These are phyloP conservation scores for Drosophila nigricruria DNA, from an alignment of 2,888 invertebrate genomes.

Conservation along the genomic window DNA sequence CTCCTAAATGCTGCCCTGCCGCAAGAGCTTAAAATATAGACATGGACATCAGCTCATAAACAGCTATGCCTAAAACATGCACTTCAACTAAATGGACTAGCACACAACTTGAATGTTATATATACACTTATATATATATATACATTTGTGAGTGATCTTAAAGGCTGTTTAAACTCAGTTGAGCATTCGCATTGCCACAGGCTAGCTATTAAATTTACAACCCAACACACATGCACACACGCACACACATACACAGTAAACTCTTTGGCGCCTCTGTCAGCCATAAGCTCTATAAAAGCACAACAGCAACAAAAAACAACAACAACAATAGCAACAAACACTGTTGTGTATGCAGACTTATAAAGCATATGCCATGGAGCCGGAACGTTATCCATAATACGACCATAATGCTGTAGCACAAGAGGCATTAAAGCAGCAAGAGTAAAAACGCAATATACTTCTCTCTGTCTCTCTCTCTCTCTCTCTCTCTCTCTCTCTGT, in stretches of 20 bases:
- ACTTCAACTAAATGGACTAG: constrained; percentile 26
- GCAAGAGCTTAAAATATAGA: constrained; percentile 13
- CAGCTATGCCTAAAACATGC: constrained; percentile 27
- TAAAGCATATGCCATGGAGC: constrained; percentile 50
- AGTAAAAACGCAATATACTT: constrained; percentile 40
- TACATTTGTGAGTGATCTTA: constrained; percentile 13
- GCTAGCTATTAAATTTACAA: constrained; percentile 48
- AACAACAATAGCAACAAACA: constrained; percentile 10
- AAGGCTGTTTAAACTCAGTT: constrained; percentile 20
- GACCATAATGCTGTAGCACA: constrained; percentile 58
- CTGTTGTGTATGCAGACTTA: constrained; percentile 9
- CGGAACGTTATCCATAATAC: constrained; percentile 43
- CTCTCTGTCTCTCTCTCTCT: not conserved
- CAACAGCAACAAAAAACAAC: constrained; percentile 12
- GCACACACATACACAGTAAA: constrained; percentile 3
- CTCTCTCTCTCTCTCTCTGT: not conserved
- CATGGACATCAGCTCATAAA: constrained; percentile 26
- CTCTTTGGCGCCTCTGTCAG: constrained; percentile 36
- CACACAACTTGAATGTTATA: constrained; percentile 11
- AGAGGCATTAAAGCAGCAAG: constrained; percentile 50
- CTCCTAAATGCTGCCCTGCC: constrained; percentile 10
- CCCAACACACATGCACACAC: not conserved
- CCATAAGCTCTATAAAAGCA: constrained; percentile 38
- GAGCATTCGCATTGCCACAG: constrained; percentile 6
- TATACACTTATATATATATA: not conserved